These are phyloP conservation scores for Potorous gilbertii DNA, from an alignment of 2,797 vertebrate genomes.

Conservation along the genomic window DNA sequence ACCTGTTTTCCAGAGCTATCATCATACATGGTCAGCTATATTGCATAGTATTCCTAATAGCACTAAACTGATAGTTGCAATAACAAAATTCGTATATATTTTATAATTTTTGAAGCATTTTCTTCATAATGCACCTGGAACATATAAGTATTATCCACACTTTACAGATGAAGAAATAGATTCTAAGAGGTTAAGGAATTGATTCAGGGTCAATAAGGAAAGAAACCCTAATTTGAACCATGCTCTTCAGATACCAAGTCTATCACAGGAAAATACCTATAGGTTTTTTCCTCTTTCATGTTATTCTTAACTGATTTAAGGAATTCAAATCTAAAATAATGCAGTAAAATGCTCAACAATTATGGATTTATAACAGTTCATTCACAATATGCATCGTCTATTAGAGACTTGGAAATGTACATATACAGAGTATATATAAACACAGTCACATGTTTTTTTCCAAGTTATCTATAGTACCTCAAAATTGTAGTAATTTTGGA, in stretches of 20 bases:
- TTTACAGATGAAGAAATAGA: background rate
- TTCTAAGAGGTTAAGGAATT: background rate
- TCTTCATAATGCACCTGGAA: background rate
- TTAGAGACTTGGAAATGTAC: background rate
- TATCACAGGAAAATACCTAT: background rate
- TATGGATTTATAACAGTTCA: constrained; percentile 9
- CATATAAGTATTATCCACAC: background rate
- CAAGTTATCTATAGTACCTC: constrained; percentile 29
- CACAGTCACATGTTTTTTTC: background rate
- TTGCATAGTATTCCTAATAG: background rate
- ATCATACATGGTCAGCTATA: background rate
- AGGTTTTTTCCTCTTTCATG: background rate
- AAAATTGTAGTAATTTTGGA: constrained; percentile 40
- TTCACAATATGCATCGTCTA: constrained; percentile 27
- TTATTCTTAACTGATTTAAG: background rate
- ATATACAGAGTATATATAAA: background rate
- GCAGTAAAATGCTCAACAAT: constrained; percentile 39
- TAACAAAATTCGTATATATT: background rate
- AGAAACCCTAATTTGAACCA: background rate
- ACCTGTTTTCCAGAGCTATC: background rate
- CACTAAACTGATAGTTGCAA: background rate
- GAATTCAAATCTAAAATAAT: background rate
- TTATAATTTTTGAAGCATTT: background rate
- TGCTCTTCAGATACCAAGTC: background rate
- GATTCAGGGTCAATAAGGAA: background rate